A percentile compares a stretch with the other conserved stretches of the same genome.
phyloP scores from a whole-genome alignment of 2,113 vertebrate species.

The Amphilophus citrinellus region DNA sequence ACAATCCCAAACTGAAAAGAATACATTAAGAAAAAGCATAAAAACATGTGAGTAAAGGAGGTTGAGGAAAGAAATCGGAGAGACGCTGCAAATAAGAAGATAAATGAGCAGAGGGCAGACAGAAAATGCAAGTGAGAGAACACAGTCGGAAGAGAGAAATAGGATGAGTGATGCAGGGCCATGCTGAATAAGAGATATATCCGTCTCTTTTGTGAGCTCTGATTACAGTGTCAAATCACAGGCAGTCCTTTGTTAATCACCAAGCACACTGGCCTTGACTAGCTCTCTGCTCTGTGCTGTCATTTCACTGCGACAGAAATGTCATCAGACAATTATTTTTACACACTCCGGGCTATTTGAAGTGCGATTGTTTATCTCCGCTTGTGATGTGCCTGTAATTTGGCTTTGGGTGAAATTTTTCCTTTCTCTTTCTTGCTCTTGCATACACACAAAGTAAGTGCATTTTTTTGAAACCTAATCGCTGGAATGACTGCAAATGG shows the following conservation, averaged over 20 bases:
- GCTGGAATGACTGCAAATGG: conserved; percentile 13
- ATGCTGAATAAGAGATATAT: conserved; percentile 52
- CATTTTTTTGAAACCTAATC: not conserved
- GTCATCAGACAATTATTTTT: conserved; percentile 62
- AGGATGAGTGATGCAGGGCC: conserved; percentile 13
- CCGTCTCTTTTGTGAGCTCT: conserved; percentile 47
- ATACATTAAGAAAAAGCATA: not conserved
- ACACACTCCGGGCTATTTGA: conserved; percentile 26
- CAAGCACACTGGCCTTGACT: conserved; percentile 7
- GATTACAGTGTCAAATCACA: conserved; percentile 65
- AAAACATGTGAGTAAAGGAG: not conserved
- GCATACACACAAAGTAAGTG: not conserved
- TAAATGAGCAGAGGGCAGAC: not conserved
- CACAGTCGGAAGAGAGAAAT: not conserved
- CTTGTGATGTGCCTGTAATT: conserved; percentile 16
- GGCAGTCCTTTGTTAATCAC: conserved; percentile 53
- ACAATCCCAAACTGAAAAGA: not conserved
- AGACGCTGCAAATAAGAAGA: not conserved
- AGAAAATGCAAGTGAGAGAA: conserved; percentile 26
- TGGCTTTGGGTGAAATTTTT: conserved; percentile 11
- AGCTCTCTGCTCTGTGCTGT: not conserved
- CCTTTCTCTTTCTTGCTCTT: not conserved
- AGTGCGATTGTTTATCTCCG: conserved; percentile 18
- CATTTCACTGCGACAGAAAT: conserved; percentile 30
- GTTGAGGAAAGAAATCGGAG: not conserved